Evolutionary conservation across 2,888 invertebrate genomes (phyloP).

Genomic region (Dolichomitus sp.): DNA sequence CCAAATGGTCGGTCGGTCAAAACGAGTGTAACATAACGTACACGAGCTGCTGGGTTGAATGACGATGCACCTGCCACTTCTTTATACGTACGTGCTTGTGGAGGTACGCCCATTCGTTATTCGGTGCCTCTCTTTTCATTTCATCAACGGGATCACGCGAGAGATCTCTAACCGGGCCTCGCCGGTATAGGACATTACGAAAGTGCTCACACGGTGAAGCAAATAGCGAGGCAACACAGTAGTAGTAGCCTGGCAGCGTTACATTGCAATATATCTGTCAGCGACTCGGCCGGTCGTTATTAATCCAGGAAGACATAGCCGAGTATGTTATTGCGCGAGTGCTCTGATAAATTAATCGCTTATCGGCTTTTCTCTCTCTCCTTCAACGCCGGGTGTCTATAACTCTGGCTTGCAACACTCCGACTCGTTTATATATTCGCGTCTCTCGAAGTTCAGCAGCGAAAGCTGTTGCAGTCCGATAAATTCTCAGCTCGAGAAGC

Average conservation of each 20-base stretch:
- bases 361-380: constrained; percentile 57
- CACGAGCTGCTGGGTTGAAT: constrained; percentile 68
- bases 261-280: constrained; percentile 68
- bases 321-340: constrained; percentile 50
- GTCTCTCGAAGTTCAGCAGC: not conserved
- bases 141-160: constrained; percentile 68
- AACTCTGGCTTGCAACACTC: constrained; percentile 22
- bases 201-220: constrained; percentile 24
- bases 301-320: constrained; percentile 67
- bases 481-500: constrained; percentile 50
- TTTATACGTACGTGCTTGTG: constrained; percentile 2
- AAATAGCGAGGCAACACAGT: constrained; percentile 55
- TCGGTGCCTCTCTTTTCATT: constrained; percentile 62
- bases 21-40: not conserved
- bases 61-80: constrained; percentile 75
- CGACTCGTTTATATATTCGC: constrained; percentile 18
- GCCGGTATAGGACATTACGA: constrained; percentile 30
- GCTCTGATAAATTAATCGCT: constrained; percentile 67
- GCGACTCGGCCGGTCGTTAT: constrained; percentile 64
- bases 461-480: constrained; percentile 49
- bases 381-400: constrained; percentile 48
- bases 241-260: constrained; percentile 54
- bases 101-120: constrained; percentile 53
- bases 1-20: constrained; percentile 24
- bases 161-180: constrained; percentile 51